phyloP scores from a whole-genome alignment of 1,140 invertebrate species.

The Megalopta genalis region DNA sequence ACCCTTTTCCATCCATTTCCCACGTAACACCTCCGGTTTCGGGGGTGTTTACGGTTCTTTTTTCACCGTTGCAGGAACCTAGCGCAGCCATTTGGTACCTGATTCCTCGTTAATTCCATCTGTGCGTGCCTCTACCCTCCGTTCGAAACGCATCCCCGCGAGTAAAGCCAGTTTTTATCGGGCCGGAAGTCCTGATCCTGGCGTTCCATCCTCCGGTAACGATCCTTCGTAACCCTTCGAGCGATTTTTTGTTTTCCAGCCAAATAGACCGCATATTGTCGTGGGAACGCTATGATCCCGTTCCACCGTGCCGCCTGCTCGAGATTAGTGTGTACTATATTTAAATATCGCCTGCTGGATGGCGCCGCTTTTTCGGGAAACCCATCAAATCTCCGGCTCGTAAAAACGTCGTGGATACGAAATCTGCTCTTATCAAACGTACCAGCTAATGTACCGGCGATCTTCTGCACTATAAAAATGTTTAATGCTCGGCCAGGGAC shows the following conservation, averaged over 20 bases:
- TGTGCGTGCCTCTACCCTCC: slow-evolving; percentile 29
- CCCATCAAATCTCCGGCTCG: neutral
- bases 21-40: slow-evolving; percentile 12
- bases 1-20: neutral
- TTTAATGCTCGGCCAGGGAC: no score
- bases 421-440: no score
- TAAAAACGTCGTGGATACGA: no score
- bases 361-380: slow-evolving; percentile 48
- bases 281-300: slow-evolving; percentile 70
- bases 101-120: slow-evolving; percentile 57
- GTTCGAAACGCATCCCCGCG: slow-evolving; percentile 30
- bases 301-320: slow-evolving; percentile 3
- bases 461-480: no score
- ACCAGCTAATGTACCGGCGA: no score
- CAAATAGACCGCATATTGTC: slow-evolving; percentile 71
- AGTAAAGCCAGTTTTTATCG: slow-evolving; percentile 56
- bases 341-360: slow-evolving; percentile 70
- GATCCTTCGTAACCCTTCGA: slow-evolving; percentile 57
- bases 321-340: slow-evolving; percentile 66
- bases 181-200: slow-evolving; percentile 61
- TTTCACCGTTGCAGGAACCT: neutral
- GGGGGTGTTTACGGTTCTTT: slow-evolving; percentile 1
- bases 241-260: slow-evolving; percentile 60
- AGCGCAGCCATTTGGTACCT: slow-evolving; percentile 35
- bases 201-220: slow-evolving; percentile 40